Evolutionary conservation across 2,113 vertebrate species (phyloP).

Genomic region (Lamprotornis superbus): DNA sequence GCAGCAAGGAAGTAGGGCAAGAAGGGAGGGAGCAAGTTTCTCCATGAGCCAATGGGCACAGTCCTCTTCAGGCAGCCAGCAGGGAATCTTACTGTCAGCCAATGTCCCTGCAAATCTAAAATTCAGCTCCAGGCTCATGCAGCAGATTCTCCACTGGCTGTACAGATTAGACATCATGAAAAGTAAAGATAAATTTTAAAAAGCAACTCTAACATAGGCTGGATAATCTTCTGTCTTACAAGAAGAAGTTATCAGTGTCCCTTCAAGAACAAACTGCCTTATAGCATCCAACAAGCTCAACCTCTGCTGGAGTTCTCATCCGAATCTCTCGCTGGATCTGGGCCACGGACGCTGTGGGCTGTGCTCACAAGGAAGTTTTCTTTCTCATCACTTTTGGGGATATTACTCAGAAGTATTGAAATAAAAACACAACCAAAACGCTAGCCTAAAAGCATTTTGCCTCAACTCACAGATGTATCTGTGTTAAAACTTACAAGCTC

Average conservation of each 20-base stretch:
- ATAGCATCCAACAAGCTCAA: neutral
- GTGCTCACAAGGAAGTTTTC: neutral
- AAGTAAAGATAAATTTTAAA: neutral
- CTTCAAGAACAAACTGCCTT: neutral
- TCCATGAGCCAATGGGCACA: neutral
- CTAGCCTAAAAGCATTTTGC: accelerated
- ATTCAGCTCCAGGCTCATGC: neutral
- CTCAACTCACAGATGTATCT: neutral
- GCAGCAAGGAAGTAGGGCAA: constrained; percentile 5
- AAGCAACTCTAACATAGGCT: neutral
- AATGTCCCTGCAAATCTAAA: neutral
- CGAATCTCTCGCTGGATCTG: accelerated
- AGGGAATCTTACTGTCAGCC: neutral
- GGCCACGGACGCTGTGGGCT: accelerated
- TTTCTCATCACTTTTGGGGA: accelerated
- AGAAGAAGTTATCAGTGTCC: neutral
- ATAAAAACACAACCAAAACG: neutral
- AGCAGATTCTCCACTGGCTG: neutral
- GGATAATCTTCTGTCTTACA: neutral
- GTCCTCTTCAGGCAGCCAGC: neutral
- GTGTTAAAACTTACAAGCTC: neutral
- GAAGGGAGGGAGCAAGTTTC: neutral
- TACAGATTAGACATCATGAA: neutral
- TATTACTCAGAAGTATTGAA: neutral
- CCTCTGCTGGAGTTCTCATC: neutral